Evolutionary conservation across 2,888 invertebrate genomes (phyloP).

Genomic region (Pelosia muscerda): DNA sequence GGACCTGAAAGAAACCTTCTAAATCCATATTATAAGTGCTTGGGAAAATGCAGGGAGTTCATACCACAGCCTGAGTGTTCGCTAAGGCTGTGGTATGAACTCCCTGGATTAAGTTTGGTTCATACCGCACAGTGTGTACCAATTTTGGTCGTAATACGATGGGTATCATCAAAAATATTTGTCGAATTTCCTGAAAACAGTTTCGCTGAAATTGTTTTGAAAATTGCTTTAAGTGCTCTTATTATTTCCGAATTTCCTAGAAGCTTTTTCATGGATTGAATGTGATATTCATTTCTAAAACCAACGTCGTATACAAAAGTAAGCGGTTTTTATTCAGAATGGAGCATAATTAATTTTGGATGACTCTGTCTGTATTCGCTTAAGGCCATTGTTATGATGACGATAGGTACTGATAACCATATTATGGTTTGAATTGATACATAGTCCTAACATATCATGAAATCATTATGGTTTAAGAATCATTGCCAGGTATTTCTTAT

Average conservation of each 20-base stretch:
- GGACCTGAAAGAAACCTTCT: no score
- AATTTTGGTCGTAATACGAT: no score
- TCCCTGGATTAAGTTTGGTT: no score
- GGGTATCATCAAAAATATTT: background rate
- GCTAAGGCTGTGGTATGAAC: no score
- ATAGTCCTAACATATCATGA: no score
- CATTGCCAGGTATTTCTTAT: no score
- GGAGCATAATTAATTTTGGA: background rate
- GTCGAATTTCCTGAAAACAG: background rate
- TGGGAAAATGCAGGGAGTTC: no score
- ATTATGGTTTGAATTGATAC: no score
- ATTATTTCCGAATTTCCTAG: constrained; percentile 1
- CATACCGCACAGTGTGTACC: no score
- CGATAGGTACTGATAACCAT: no score
- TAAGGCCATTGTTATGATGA: background rate
- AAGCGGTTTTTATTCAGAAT: background rate
- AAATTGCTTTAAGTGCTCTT: background rate
- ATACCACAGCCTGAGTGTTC: background rate
- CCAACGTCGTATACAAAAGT: background rate
- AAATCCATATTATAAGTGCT: no score
- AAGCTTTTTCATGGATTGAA: background rate
- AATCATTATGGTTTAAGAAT: no score
- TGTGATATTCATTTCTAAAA: background rate
- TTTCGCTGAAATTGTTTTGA: background rate
- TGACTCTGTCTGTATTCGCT: background rate